Base-by-base conservation (phyloP, 2,888 invertebrate genomes). In the Pseudococcus viburni region DNA sequence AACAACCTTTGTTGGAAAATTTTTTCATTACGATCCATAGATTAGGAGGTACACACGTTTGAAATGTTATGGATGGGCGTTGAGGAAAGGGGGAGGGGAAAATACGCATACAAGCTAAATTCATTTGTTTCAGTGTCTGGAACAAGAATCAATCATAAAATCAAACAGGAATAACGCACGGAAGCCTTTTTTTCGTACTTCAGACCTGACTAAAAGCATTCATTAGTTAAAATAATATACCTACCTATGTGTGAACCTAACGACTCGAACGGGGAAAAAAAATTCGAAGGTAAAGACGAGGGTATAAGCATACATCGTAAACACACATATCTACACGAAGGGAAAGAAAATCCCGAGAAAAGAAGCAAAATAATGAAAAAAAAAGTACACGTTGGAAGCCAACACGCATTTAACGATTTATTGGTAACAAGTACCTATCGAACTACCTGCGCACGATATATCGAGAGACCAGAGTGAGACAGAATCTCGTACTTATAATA, bases 321-420 rank as follows among this genome's bases (percentile, higher is more conserved):
- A 64, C 12, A 77, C 7, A 46, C 12, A 46, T 46, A 46, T 1
- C 46, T 46, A 51, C 17, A 51, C 51, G 51, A 51, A 51, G 17
- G 64, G 5, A 48, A 55, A 46, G 15, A 73, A 86, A 68, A 64
- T 11, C 46, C 46, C 33, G 55, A 8, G 84, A 22, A 26, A 19
- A 48, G 55, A 84, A 51, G 55, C 42, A 48, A 51, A 64, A 64
- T 33, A 85, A 39, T 42, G 19, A 51, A 85, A 51, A 51, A 33
- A 46, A 86, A 77, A 77, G 42, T 55, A 80, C 73, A 87, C 87
- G 87, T 80, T 87, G 80, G 87, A 51, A 87, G 87, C 80, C 55
- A 87, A 87, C 80, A 77, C 80, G 87, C 80, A 80, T 87, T 87
- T 19, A 87, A 87, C 87, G 80, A 87, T 87, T 87, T 87, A 87